Conservation (phyloP, 92 coral and sea anemone genomes). For the Palythoa caribaeorum region DNA sequence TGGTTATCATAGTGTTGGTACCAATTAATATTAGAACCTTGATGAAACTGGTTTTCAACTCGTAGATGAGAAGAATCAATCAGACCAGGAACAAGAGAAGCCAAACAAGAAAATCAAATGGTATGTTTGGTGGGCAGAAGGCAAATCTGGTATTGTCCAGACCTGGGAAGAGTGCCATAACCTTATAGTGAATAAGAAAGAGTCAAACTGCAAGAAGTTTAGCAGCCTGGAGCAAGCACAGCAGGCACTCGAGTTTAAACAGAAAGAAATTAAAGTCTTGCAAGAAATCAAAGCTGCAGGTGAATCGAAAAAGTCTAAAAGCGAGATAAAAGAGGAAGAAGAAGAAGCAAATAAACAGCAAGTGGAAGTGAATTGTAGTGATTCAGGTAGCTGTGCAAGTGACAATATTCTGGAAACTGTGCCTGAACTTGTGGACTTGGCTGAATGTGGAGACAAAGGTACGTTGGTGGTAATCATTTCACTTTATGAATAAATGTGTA, state of each 20-base stretch:
- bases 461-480: not conserved
- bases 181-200: conserved; percentile 13
- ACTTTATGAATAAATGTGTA: not conserved
- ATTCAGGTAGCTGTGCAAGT: not conserved
- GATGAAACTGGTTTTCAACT: not conserved
- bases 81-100: conserved; percentile 1
- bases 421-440: not conserved
- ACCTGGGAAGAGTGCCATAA: conserved; percentile 27
- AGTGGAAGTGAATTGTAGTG: not conserved
- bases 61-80: not conserved
- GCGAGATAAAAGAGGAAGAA: not conserved
- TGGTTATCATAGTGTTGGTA: no score
- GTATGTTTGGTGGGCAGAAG: conserved; percentile 43
- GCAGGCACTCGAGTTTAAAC: not conserved
- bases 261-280: not conserved
- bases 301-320: not conserved
- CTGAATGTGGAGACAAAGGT: conserved; percentile 10
- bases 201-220: conserved; percentile 24
- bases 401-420: not conserved
- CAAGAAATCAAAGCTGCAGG: not conserved
- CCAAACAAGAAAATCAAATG: not conserved
- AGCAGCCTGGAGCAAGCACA: not conserved
- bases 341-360: not conserved
- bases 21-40: not conserved
- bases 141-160: conserved; percentile 14